These are phyloP conservation scores for Ganaspis brasiliensis DNA, from an alignment of 2,888 invertebrate genomes.

Conservation along the genomic window DNA sequence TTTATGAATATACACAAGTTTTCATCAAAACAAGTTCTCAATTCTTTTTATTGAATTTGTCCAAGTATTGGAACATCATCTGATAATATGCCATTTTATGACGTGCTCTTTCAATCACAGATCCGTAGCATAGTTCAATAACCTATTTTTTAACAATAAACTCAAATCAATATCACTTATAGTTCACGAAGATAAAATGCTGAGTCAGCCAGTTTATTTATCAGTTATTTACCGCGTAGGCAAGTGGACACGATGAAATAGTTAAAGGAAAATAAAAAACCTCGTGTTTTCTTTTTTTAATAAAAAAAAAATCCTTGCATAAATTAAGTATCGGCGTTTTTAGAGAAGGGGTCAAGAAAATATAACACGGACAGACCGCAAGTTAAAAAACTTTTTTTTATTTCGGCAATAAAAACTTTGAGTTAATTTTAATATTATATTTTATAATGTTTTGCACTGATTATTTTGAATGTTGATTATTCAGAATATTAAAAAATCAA, in stretches of 20 bases:
- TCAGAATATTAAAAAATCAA: too few species aligned
- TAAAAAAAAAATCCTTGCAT: too few species aligned
- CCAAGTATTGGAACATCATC: constrained; percentile 32
- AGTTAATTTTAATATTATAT: too few species aligned
- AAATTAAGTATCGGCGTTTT: too few species aligned
- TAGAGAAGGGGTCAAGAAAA: too few species aligned
- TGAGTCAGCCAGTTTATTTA: background rate
- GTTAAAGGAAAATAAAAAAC: too few species aligned
- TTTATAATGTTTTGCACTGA: too few species aligned
- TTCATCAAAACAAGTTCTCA: constrained; percentile 6
- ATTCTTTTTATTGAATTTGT: background rate
- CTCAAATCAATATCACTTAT: background rate
- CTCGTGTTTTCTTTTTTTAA: too few species aligned
- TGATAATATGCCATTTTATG: constrained; percentile 9
- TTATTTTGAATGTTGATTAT: too few species aligned
- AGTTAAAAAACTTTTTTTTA: too few species aligned
- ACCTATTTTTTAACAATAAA: constrained; percentile 18
- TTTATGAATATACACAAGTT: constrained; percentile 44
- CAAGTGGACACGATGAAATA: background rate
- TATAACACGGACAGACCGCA: too few species aligned
- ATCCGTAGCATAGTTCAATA: constrained; percentile 31
- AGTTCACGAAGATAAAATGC: background rate
- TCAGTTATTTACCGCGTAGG: background rate
- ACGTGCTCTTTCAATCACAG: constrained; percentile 8
- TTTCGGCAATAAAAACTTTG: too few species aligned